A percentile compares a stretch with the other conserved stretches of the same genome.
These are phyloP conservation scores for Sabatieria punctata DNA, from an alignment of 2,888 invertebrate species.

Conservation along the genomic window DNA sequence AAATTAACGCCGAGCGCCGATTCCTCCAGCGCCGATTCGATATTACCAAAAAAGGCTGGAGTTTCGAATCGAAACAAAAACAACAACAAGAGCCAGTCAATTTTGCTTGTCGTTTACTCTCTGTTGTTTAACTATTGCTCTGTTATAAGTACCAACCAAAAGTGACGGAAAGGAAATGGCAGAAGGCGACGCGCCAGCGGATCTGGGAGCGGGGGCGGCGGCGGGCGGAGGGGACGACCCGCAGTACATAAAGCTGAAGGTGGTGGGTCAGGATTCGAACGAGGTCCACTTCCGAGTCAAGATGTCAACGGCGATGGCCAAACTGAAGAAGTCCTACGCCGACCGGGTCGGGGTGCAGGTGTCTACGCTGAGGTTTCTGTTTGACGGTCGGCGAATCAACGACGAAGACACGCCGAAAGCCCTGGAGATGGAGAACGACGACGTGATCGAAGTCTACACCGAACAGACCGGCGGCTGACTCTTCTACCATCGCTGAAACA, in stretches of 20 bases:
- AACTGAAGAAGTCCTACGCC: not conserved
- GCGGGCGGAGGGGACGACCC: constrained; percentile 31
- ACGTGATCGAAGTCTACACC: not conserved
- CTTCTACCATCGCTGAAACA: not conserved
- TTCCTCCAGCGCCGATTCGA: too few relatives aligned
- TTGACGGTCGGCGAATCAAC: not conserved
- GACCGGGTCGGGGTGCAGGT: not conserved
- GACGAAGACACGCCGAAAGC: not conserved
- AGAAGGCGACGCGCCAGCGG: not conserved
- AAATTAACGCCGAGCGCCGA: too few relatives aligned
- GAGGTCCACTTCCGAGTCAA: not conserved
- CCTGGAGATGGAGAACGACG: not conserved
- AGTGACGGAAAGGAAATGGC: constrained; percentile 3
- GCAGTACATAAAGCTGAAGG: not conserved
- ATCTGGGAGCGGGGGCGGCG: constrained; percentile 14
- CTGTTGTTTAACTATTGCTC: too few relatives aligned
- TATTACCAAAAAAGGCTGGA: too few relatives aligned
- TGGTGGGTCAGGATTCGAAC: not conserved
- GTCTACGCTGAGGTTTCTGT: not conserved
- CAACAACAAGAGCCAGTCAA: too few relatives aligned
- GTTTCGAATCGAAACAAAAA: too few relatives aligned
- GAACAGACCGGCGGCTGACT: not conserved
- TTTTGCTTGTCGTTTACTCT: too few relatives aligned
- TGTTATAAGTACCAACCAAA: too few relatives aligned
- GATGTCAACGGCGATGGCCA: not conserved